A percentile compares a stretch with the other conserved stretches of the same genome.
These are phyloP conservation scores for Torymus auratus DNA, from an alignment of 2,888 invertebrate species.

Conservation along the genomic window DNA sequence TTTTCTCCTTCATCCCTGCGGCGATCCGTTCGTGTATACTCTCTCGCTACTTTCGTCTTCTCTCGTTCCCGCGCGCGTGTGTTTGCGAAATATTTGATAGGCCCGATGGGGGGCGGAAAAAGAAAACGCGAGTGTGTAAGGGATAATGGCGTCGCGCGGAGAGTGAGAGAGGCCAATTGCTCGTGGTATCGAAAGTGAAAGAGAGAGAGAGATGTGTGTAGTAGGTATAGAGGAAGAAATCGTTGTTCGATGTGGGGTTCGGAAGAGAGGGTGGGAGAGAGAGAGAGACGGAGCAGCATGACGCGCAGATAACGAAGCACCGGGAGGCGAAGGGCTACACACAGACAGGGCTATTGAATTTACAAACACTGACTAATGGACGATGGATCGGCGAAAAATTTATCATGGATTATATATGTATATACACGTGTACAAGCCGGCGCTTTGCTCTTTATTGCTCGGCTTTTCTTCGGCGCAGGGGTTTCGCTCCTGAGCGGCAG, in stretches of 20 bases:
- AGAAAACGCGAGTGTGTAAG: too few species aligned
- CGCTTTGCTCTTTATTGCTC: slow-evolving; percentile 5
- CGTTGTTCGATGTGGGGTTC: slow-evolving; percentile 13
- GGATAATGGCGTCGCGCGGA: background rate
- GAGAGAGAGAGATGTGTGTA: background rate
- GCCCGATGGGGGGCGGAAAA: background rate
- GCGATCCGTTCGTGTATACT: too few species aligned
- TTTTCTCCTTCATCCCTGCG: background rate
- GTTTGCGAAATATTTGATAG: slow-evolving; percentile 29
- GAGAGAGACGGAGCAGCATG: background rate
- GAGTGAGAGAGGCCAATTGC: background rate
- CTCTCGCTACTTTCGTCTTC: slow-evolving; percentile 45
- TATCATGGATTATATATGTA: background rate
- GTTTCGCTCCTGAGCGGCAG: too few species aligned
- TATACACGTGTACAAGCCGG: background rate
- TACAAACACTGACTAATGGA: slow-evolving; percentile 42
- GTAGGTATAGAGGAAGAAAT: background rate
- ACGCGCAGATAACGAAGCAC: background rate
- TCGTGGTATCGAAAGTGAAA: background rate
- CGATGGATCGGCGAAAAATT: slow-evolving; percentile 7
- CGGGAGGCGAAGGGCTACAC: background rate
- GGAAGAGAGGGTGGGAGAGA: background rate
- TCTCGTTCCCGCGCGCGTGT: slow-evolving; percentile 33
- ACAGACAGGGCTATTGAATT: background rate
- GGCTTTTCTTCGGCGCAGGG: background rate